phyloP scores from a whole-genome alignment of 2,888 invertebrate genomes.

The Entomobrya multifasciata region DNA sequence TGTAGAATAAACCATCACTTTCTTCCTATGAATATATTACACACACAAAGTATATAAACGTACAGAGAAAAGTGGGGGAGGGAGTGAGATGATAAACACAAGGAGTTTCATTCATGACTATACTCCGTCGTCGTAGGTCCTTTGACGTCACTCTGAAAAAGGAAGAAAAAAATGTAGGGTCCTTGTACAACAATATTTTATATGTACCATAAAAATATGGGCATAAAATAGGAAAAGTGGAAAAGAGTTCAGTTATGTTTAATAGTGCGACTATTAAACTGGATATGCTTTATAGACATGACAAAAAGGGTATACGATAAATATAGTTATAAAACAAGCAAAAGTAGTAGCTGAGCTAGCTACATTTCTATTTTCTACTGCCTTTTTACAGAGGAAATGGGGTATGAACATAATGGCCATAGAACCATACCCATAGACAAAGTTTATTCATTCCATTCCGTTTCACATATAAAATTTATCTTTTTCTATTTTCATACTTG shows the following conservation, averaged over 20 bases:
- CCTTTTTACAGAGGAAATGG: neutral
- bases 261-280: too few relatives aligned
- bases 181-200: slow-evolving; percentile 56
- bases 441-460: neutral
- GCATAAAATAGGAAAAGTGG: slow-evolving; percentile 10
- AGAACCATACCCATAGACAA: neutral
- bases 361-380: too few relatives aligned
- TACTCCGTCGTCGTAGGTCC: slow-evolving; percentile 41
- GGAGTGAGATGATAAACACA: slow-evolving; percentile 46
- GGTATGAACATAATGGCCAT: neutral
- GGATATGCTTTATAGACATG: too few relatives aligned
- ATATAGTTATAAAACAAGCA: too few relatives aligned
- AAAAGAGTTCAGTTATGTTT: too few relatives aligned
- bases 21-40: too few relatives aligned
- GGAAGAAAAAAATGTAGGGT: slow-evolving; percentile 42
- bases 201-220: slow-evolving; percentile 54
- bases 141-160: slow-evolving; percentile 51
- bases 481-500: slow-evolving; percentile 8
- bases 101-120: slow-evolving; percentile 55
- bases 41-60: slow-evolving; percentile 8
- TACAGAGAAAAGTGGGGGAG: neutral
- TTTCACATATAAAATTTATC: slow-evolving; percentile 14
- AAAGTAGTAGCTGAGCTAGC: too few relatives aligned
- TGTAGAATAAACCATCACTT: neutral
- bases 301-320: too few relatives aligned